These are phyloP conservation scores for Polia nebulosa DNA, from an alignment of 2,888 invertebrate species.

Conservation along the genomic window DNA sequence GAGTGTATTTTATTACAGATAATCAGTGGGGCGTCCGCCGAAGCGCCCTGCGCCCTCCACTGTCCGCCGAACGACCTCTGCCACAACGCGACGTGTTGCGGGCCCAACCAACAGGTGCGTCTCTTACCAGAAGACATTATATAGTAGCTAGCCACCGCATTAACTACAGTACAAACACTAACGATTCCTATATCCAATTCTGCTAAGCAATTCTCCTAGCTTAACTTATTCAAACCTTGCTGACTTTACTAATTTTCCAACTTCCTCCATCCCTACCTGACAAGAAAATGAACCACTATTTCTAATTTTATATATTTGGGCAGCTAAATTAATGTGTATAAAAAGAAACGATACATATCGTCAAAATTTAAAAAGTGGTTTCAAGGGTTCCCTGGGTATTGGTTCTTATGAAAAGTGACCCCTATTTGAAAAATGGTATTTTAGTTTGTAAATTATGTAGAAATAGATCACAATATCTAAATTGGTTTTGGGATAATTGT, in stretches of 20 bases:
- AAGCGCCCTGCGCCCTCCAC: slow-evolving; percentile 95
- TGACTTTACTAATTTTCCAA: slow-evolving; percentile 40
- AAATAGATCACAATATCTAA: slow-evolving; percentile 26
- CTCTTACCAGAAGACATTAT: slow-evolving; percentile 62
- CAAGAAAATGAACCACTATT: slow-evolving; percentile 14
- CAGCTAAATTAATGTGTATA: background rate
- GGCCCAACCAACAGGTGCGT: slow-evolving; percentile 94
- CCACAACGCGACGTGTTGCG: slow-evolving; percentile 97
- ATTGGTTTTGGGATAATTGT: slow-evolving; percentile 53
- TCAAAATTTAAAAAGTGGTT: slow-evolving; percentile 1
- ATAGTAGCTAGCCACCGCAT: slow-evolving; percentile 59
- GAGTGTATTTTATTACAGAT: slow-evolving; percentile 68
- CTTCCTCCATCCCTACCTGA: slow-evolving; percentile 12
- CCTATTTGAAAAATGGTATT: slow-evolving; percentile 9
- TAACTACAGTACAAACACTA: slow-evolving; percentile 38
- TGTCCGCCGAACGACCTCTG: slow-evolving; percentile 97
- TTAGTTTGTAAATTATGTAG: slow-evolving; percentile 26
- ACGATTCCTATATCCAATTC: slow-evolving; percentile 40
- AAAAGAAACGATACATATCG: background rate
- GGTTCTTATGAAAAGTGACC: background rate
- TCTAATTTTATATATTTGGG: background rate
- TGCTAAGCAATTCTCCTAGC: slow-evolving; percentile 35
- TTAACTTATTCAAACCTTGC: slow-evolving; percentile 9
- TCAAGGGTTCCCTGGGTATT: background rate
- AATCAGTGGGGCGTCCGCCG: slow-evolving; percentile 86